Evolutionary conservation across 2,888 invertebrate species (phyloP).

Genomic region (Meghimatium bilineatum): DNA sequence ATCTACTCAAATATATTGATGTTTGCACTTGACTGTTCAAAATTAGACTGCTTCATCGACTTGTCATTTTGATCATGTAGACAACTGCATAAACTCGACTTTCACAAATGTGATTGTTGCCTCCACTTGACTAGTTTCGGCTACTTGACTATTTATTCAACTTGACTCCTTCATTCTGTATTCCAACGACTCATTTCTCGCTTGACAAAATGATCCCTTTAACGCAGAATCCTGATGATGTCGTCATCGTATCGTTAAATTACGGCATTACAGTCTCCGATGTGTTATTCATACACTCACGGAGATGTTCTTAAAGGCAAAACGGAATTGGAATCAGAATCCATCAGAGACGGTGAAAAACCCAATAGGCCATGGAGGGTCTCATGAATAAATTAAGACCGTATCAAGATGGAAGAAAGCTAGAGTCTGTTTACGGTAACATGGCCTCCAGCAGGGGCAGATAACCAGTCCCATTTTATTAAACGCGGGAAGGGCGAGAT

Average conservation of each 20-base stretch:
- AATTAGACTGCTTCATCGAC: not conserved
- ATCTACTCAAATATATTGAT: too few relatives aligned
- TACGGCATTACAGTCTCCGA: not conserved
- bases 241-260: constrained; percentile 28
- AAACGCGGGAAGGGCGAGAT: constrained; percentile 34
- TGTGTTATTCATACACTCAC: constrained; percentile 27
- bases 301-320: constrained; percentile 8
- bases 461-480: constrained; percentile 24
- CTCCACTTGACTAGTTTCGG: not conserved
- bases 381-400: constrained; percentile 44
- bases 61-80: not conserved
- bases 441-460: constrained; percentile 34
- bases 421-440: constrained; percentile 36
- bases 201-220: constrained; percentile 24
- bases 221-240: constrained; percentile 12
- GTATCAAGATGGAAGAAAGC: constrained; percentile 37
- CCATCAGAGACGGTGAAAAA: not conserved
- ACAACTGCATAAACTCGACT: not conserved
- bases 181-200: not conserved
- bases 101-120: not conserved
- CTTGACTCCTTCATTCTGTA: not conserved
- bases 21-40: not conserved
- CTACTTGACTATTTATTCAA: not conserved
- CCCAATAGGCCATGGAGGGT: constrained; percentile 17
- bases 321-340: constrained; percentile 1